phyloP scores from a whole-genome alignment of 2,888 invertebrate genomes.

The Elmis aenea region DNA sequence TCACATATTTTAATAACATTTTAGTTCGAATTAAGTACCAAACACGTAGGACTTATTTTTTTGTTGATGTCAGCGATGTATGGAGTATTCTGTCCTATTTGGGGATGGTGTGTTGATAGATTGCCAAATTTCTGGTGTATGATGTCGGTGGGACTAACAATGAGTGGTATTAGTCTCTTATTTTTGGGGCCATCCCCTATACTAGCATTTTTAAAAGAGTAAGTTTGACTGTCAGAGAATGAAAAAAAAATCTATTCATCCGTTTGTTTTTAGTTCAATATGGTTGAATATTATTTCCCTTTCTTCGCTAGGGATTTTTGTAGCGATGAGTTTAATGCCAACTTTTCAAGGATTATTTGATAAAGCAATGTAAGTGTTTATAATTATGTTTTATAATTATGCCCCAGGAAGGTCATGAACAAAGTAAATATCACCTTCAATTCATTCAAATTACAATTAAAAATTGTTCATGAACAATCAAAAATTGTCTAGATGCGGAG shows the following conservation, averaged over 20 bases:
- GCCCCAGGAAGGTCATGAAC: too few species aligned
- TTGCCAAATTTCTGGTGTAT: slow-evolving; percentile 64
- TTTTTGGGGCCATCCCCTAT: slow-evolving; percentile 63
- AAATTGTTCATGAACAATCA: neutral
- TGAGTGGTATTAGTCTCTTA: slow-evolving; percentile 56
- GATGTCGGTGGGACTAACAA: slow-evolving; percentile 63
- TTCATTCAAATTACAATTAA: slow-evolving; percentile 1
- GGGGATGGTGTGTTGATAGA: slow-evolving; percentile 66
- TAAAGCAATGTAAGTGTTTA: slow-evolving; percentile 61
- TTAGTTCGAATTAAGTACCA: slow-evolving; percentile 59
- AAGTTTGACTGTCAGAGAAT: slow-evolving; percentile 29
- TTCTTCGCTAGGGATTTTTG: slow-evolving; percentile 62
- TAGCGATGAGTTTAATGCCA: slow-evolving; percentile 64
- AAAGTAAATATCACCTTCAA: too few species aligned
- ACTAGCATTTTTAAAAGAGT: slow-evolving; percentile 55
- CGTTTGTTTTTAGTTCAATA: slow-evolving; percentile 52
- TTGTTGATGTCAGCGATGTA: slow-evolving; percentile 65
- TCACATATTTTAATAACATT: slow-evolving; percentile 25
- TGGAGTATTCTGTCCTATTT: slow-evolving; percentile 66
- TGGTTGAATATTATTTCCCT: slow-evolving; percentile 62
- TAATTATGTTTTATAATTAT: too few species aligned
- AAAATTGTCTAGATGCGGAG: neutral
- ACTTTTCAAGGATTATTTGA: slow-evolving; percentile 69
- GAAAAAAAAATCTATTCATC: neutral
- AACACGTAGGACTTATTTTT: slow-evolving; percentile 66